Conservation (phyloP, 2,797 vertebrate species). For the Haliaeetus vocifer region DNA sequence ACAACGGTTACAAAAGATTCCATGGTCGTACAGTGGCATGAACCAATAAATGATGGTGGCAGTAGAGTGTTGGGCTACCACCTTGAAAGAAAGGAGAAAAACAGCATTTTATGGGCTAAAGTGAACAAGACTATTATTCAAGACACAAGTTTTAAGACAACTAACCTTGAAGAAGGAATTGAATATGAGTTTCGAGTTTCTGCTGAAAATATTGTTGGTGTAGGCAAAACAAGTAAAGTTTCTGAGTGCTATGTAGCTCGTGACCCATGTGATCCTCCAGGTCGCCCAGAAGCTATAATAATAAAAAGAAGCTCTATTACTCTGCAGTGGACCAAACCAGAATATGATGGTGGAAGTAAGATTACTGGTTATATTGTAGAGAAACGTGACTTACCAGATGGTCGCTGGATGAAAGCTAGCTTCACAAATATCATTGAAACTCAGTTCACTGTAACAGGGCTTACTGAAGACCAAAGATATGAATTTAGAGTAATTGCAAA, state of each 20-base stretch:
- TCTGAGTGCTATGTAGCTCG: slow-evolving; percentile 93
- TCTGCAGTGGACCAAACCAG: slow-evolving; percentile 94
- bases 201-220: slow-evolving; percentile 97
- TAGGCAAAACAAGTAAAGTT: slow-evolving; percentile 93
- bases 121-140: slow-evolving; percentile 94
- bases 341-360: slow-evolving; percentile 95
- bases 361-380: slow-evolving; percentile 96
- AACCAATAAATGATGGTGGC: slow-evolving; percentile 93
- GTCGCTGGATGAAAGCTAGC: slow-evolving; percentile 94
- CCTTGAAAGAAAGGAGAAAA: slow-evolving; percentile 96
- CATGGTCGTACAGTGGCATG: slow-evolving; percentile 94
- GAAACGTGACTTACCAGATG: slow-evolving; percentile 91
- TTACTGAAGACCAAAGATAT: slow-evolving; percentile 93
- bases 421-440: slow-evolving; percentile 98
- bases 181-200: slow-evolving; percentile 97
- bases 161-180: slow-evolving; percentile 92
- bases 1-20: slow-evolving; percentile 87
- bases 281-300: slow-evolving; percentile 88
- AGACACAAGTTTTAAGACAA: slow-evolving; percentile 87
- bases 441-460: slow-evolving; percentile 89
- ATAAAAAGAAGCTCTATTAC: slow-evolving; percentile 91
- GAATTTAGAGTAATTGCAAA: slow-evolving; percentile 98
- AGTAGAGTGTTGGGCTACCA: slow-evolving; percentile 93
- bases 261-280: slow-evolving; percentile 96
- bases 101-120: slow-evolving; percentile 97